Percentiles rank a stretch among this genome's conserved stretches.
Conservation (phyloP, 2,113 vertebrate species). For the Columbina picui region DNA sequence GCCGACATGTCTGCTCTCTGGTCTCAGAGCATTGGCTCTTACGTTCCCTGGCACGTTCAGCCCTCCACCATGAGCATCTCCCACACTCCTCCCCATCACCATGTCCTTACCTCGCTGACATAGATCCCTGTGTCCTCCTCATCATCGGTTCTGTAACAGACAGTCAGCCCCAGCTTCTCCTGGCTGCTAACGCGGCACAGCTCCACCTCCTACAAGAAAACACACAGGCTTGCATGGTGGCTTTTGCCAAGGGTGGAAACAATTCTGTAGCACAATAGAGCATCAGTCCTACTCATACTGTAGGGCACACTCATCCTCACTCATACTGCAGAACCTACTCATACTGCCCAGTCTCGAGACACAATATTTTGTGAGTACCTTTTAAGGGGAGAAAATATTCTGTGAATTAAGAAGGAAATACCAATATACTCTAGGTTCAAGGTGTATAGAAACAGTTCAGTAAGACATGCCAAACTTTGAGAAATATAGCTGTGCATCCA, state of each 20-base stretch:
- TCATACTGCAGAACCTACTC: neutral
- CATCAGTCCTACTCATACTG: neutral
- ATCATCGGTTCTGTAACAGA: slow-evolving; percentile 96
- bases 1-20: neutral
- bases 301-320: neutral
- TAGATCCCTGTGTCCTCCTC: slow-evolving; percentile 95
- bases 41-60: neutral
- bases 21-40: neutral
- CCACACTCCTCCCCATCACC: neutral
- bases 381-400: neutral
- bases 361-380: neutral
- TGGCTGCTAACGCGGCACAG: slow-evolving; percentile 90
- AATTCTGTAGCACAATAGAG: neutral
- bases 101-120: slow-evolving; percentile 88
- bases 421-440: neutral
- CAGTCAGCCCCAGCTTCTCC: slow-evolving; percentile 94
- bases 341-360: neutral
- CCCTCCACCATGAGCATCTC: neutral
- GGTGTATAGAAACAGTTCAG: neutral
- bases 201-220: slow-evolving; percentile 87
- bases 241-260: neutral
- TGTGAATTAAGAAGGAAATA: neutral
- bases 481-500: neutral
- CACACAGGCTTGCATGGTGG: neutral
- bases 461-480: neutral